These are phyloP conservation scores for Aleiodes alternator DNA, from an alignment of 2,888 invertebrate species.

Conservation along the genomic window DNA sequence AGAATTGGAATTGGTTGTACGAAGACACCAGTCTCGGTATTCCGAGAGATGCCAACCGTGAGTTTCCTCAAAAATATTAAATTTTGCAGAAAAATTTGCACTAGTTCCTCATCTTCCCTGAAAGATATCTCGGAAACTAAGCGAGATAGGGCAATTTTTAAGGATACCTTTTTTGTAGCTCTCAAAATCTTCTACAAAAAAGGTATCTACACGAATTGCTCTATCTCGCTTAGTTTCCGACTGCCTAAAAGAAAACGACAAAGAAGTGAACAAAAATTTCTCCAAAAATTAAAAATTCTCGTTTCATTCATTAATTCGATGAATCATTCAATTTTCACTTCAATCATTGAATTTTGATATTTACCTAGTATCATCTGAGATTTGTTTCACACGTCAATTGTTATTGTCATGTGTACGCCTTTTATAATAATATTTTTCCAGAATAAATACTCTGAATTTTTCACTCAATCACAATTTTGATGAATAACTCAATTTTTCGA, in stretches of 20 bases:
- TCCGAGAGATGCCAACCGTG: conserved; percentile 55
- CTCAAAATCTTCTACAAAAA: too few species aligned
- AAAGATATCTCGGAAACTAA: too few species aligned
- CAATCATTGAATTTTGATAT: background rate
- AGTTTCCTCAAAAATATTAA: conserved; percentile 43
- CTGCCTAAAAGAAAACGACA: too few species aligned
- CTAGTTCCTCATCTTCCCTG: too few species aligned
- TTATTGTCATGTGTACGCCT: conserved; percentile 30
- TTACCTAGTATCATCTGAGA: background rate
- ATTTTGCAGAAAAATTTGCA: too few species aligned
- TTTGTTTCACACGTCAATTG: background rate
- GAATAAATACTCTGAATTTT: background rate
- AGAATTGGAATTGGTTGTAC: conserved; percentile 51
- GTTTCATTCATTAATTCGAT: background rate
- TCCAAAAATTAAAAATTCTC: too few species aligned
- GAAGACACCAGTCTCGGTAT: conserved; percentile 51
- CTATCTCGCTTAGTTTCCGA: too few species aligned
- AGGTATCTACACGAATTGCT: too few species aligned
- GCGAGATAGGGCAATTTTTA: too few species aligned
- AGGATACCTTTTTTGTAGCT: too few species aligned
- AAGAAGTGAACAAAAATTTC: too few species aligned
- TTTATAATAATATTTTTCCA: conserved; percentile 4
- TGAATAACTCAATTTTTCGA: too few species aligned
- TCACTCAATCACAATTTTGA: background rate
- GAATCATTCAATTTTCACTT: background rate